A percentile compares a stretch with the other conserved stretches of the same genome.
These are phyloP conservation scores for Lingula anatina DNA, from an alignment of 2,888 invertebrate species.

Conservation along the genomic window DNA sequence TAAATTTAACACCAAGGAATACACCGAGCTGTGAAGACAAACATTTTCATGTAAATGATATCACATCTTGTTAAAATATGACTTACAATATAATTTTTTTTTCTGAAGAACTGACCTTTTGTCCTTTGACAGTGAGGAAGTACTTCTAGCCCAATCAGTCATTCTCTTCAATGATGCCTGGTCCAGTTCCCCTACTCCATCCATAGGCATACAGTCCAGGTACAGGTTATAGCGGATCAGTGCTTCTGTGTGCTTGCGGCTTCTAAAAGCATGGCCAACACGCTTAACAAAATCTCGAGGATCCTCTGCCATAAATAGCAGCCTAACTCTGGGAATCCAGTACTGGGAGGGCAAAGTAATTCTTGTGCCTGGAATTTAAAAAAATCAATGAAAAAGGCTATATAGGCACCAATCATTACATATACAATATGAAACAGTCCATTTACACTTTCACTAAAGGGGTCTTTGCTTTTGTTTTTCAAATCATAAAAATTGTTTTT, in stretches of 20 bases:
- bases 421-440: too few species aligned
- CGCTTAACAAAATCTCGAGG: conserved; percentile 67
- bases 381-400: conserved; percentile 1
- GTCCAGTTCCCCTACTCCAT: conserved; percentile 61
- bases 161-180: conserved; percentile 49
- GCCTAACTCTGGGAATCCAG: conserved; percentile 58
- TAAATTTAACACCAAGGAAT: too few species aligned
- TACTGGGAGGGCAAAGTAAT: conserved; percentile 26
- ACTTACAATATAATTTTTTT: too few species aligned
- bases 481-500: conserved; percentile 1
- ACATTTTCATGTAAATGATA: too few species aligned
- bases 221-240: conserved; percentile 65
- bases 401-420: neutral
- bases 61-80: too few species aligned
- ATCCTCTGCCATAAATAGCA: conserved; percentile 79
- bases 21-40: too few species aligned
- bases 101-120: conserved; percentile 35
- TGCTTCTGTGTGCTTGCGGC: conserved; percentile 43
- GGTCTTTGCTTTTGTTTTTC: too few species aligned
- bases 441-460: too few species aligned
- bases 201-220: conserved; percentile 67
- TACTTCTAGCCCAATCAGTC: conserved; percentile 47
- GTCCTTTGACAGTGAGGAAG: conserved; percentile 39
- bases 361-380: conserved; percentile 21
- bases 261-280: conserved; percentile 62